Evolutionary conservation across 2,888 invertebrate genomes (phyloP).

Genomic region (Hemistola chrysoprasaria): DNA sequence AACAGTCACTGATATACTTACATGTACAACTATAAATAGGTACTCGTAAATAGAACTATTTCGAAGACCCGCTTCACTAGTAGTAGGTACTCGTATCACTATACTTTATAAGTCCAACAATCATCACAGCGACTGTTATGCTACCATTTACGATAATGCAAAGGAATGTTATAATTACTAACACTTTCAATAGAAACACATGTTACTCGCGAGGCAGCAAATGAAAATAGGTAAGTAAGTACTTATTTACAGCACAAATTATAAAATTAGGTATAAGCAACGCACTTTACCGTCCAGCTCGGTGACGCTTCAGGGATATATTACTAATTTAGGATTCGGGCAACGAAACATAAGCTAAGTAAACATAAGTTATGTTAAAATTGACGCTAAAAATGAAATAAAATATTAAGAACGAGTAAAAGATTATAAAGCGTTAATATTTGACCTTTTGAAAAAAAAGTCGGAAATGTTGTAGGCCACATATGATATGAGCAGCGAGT

Average conservation of each 20-base stretch:
- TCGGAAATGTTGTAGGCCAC: conserved; percentile 22
- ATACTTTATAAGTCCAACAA: not conserved
- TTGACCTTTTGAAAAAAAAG: conserved; percentile 17
- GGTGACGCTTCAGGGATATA: not conserved
- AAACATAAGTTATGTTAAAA: too few relatives aligned
- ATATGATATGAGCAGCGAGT: conserved; percentile 14
- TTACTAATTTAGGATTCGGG: too few relatives aligned
- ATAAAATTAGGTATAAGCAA: conserved; percentile 13
- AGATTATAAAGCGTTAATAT: too few relatives aligned
- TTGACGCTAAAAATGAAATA: too few relatives aligned
- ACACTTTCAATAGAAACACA: conserved; percentile 6
- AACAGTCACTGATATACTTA: conserved; percentile 17
- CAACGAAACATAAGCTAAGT: too few relatives aligned
- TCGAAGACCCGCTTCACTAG: conserved; percentile 56
- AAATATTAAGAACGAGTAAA: too few relatives aligned
- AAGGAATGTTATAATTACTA: conserved; percentile 44
- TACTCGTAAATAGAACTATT: too few relatives aligned
- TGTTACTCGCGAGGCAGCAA: conserved; percentile 33
- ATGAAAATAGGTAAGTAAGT: conserved; percentile 46
- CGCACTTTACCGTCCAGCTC: conserved; percentile 1
- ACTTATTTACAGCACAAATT: conserved; percentile 5
- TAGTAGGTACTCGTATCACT: too few relatives aligned
- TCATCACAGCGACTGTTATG: conserved; percentile 12
- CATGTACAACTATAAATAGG: too few relatives aligned
- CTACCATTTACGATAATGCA: conserved; percentile 29